Base-by-base conservation (phyloP, 1,140 invertebrate species). In the Drosophila obscura region DNA sequence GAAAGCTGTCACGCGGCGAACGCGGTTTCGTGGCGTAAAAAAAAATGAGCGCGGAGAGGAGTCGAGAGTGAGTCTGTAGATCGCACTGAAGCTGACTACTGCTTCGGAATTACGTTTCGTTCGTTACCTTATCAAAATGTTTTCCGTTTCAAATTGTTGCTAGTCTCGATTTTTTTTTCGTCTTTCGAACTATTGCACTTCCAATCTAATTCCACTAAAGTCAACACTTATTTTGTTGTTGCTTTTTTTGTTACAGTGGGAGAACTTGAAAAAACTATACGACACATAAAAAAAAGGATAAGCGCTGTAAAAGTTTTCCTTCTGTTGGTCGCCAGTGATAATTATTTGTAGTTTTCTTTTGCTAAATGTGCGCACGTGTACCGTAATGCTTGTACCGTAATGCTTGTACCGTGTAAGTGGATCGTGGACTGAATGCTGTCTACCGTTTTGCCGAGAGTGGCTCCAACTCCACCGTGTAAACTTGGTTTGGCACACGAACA, bases 1-100 rank as follows among this genome's bases (percentile, higher is more conserved):
- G 82, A 83, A 87, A 87, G 82, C 82, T 88, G 83, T 87, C 56
- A 65, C 79, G 72, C 82, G 82, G 59, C 71, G 71, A 82, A 64
- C 83, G 82, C 83, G 83, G 63, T 58, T 63, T 48, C 24, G 46
- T 22, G 48, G 11, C 53, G 49, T 55, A 19, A 69, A 62, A 9
- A 66, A 77, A 22, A 24, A 15, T 24, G n/a, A 8, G 16, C 13
- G 16, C 24, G 11, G 43, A 19, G 22, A 7, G 24, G 24, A 26
- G 49, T 24, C 22, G 9, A 26, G 31, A 19, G 41, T 19, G 43
- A 16, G 9, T 4, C 9, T 13, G 11, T 11, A 39, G 35, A 39
- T 39, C 35, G 13, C 43, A 41, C 51, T 56, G 41, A 16, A 49
- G 22, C 28, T 35, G 15, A 19, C 13, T 44, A 11, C 2, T 9